phyloP scores from a whole-genome alignment of 2,888 invertebrate species.

The Eilema sororculum region DNA sequence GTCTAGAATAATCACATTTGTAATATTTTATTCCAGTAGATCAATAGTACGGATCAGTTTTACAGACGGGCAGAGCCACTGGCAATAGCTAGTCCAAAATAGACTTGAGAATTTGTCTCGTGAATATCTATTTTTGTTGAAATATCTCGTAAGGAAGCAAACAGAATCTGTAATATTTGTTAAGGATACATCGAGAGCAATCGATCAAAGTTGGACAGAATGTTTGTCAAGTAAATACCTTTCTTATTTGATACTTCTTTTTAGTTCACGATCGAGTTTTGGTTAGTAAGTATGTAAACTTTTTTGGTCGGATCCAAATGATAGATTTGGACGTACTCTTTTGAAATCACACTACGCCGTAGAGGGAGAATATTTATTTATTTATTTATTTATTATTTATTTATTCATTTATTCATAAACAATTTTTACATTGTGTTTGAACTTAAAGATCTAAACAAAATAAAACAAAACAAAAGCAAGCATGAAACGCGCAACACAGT shows the following conservation, averaged over 20 bases:
- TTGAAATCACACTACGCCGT: neutral
- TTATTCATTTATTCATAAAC: no score
- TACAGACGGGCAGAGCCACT: neutral
- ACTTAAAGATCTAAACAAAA: no score
- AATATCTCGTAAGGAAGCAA: slow-evolving; percentile 39
- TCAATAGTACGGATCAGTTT: no score
- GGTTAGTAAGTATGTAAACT: neutral
- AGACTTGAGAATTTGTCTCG: slow-evolving; percentile 33
- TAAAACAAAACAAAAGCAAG: no score
- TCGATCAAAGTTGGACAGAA: slow-evolving; percentile 49
- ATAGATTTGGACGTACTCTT: neutral
- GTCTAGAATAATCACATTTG: no score
- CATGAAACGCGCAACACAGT: no score
- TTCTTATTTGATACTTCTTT: slow-evolving; percentile 21
- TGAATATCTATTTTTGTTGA: neutral
- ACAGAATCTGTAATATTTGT: slow-evolving; percentile 50
- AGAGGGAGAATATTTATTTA: no score
- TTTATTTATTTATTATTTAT: no score
- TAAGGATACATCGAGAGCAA: slow-evolving; percentile 40
- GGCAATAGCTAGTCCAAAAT: slow-evolving; percentile 24
- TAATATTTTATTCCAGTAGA: no score
- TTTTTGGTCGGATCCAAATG: neutral
- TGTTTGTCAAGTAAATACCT: slow-evolving; percentile 32
- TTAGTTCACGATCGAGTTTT: slow-evolving; percentile 13
- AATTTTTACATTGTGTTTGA: no score